Evolutionary conservation across 2,888 invertebrate genomes (phyloP).

Genomic region (Mesoligia furuncula): DNA sequence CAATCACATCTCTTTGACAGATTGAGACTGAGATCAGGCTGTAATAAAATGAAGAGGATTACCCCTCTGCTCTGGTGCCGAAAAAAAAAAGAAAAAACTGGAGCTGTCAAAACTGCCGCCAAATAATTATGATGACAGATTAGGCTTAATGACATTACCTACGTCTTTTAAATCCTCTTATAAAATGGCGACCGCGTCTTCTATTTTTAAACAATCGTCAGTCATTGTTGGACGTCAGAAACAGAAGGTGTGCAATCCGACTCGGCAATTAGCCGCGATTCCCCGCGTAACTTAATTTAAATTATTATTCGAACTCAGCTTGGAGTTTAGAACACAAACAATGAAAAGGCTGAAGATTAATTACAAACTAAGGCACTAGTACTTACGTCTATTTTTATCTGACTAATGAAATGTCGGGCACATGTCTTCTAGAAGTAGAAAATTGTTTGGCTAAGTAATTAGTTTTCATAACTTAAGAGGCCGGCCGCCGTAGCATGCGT

Average conservation of each 20-base stretch:
- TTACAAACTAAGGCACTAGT: conserved; percentile 9
- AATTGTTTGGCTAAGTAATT: conserved; percentile 19
- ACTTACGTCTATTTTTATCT: conserved; percentile 1
- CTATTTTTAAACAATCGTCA: conserved; percentile 25
- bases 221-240: not conserved
- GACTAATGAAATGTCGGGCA: conserved; percentile 8
- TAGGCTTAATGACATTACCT: not conserved
- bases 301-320: conserved; percentile 23
- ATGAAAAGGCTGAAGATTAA: conserved; percentile 14
- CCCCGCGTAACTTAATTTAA: conserved; percentile 24
- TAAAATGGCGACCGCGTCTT: conserved; percentile 5
- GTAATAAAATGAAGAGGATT: not conserved
- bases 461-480: conserved; percentile 18
- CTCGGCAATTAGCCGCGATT: conserved; percentile 21
- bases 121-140: conserved; percentile 15
- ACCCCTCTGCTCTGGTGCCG: not conserved
- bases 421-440: not conserved
- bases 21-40: not conserved
- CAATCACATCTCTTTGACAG: not conserved
- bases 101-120: not conserved
- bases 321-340: conserved; percentile 26
- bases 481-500: no score
- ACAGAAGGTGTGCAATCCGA: conserved; percentile 15
- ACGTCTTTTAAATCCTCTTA: not conserved
- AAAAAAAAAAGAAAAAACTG: not conserved